Conservation (phyloP, 2,888 invertebrate species). For the Leptopilina drosophilae region DNA sequence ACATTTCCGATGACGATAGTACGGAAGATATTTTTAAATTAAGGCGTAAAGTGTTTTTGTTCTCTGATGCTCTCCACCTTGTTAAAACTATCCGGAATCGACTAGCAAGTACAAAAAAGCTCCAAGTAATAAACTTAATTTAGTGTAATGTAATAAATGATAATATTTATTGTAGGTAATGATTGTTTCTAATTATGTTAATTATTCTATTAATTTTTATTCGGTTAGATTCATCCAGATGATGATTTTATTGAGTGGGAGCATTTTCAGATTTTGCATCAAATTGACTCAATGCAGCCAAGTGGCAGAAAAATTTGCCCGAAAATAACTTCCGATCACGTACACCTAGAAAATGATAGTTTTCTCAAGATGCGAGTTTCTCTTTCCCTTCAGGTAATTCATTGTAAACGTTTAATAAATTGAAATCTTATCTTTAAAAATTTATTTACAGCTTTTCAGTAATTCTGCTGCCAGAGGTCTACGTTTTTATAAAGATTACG, state of each 20-base stretch:
- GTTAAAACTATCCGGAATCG: constrained; percentile 56
- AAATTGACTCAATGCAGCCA: neutral
- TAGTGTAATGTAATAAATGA: neutral
- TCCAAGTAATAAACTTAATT: neutral
- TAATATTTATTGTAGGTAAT: neutral
- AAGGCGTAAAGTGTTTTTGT: too few relatives aligned
- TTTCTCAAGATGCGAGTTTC: too few relatives aligned
- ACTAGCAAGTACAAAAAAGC: too few relatives aligned
- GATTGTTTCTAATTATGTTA: neutral
- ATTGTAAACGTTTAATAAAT: neutral
- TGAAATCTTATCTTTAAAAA: too few relatives aligned
- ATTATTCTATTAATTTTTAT: neutral
- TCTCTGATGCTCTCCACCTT: constrained; percentile 46
- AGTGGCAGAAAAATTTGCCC: neutral
- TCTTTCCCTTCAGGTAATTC: too few relatives aligned
- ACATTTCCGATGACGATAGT: too few relatives aligned
- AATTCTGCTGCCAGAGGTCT: too few relatives aligned
- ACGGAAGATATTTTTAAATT: too few relatives aligned
- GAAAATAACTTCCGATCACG: constrained; percentile 4
- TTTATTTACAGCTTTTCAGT: too few relatives aligned
- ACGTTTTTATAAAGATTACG: too few relatives aligned
- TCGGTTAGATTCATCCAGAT: neutral
- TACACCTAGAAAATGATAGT: neutral
- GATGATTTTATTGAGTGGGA: neutral
- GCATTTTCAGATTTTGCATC: constrained; percentile 2